Evolutionary conservation across 92 coral and sea anemone species (phyloP).

Genomic region (Heliopora coerulea): DNA sequence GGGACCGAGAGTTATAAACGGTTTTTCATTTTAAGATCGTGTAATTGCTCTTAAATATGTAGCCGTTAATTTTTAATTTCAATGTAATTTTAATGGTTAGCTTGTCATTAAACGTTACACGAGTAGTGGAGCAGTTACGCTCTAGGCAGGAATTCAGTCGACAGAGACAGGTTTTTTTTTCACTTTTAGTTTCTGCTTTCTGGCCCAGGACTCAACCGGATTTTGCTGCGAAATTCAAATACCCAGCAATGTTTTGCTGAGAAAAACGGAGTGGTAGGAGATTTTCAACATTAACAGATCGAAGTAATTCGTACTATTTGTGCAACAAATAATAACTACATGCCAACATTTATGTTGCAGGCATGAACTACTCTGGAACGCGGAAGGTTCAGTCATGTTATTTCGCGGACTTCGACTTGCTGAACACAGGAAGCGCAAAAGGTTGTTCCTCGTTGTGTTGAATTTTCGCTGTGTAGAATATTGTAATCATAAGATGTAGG

Average conservation of each 20-base stretch:
- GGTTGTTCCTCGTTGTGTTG: not conserved
- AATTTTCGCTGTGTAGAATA: too few species aligned
- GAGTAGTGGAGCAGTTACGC: not conserved
- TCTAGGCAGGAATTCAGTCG: too few species aligned
- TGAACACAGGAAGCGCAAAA: conserved; percentile 9
- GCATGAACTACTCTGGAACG: not conserved
- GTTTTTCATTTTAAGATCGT: too few species aligned
- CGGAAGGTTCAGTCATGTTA: conserved; percentile 4
- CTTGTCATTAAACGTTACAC: too few species aligned
- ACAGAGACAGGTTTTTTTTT: too few species aligned
- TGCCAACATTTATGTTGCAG: conserved; percentile 1
- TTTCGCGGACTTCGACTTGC: conserved; percentile 20
- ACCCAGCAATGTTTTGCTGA: conserved; percentile 7
- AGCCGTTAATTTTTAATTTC: too few species aligned
- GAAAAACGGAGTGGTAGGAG: conserved; percentile 23
- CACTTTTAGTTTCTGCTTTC: conserved; percentile 16
- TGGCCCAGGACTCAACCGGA: not conserved
- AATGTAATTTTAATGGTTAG: too few species aligned
- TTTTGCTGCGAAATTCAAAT: conserved; percentile 4
- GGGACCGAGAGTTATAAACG: too few species aligned
- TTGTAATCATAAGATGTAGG: too few species aligned
- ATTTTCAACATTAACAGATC: not conserved
- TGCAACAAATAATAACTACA: not conserved
- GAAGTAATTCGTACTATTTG: not conserved
- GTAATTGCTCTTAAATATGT: too few species aligned